Evolutionary conservation across 2,113 vertebrate species (phyloP), one percentile per base, ranked within the genome.

Genomic region (Monarcha castaneiventris): DNA sequence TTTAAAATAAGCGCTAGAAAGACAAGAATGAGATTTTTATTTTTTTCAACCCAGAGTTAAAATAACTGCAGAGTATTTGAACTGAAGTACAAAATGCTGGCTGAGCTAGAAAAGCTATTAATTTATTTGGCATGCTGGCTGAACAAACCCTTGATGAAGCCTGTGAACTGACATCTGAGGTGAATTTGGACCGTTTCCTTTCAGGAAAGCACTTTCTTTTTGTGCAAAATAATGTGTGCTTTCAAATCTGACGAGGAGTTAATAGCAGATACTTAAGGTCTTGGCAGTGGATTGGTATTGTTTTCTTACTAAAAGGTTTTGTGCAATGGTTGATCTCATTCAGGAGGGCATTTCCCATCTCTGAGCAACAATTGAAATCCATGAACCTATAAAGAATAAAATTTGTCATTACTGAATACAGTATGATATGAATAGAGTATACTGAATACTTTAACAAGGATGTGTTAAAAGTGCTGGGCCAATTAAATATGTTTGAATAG

Each of bases 211-310:
- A 22, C 12, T 58, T 94, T 94, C 83, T 74, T 75, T 61, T 48
- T n/a, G 4, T 82, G 25, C 25, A 87, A 89, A 89, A 74, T 84
- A 94, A 86, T 69, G 41, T 5, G 3, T 66, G 54, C 55, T 61
- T 89, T 95, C 64, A 87, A 84, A 87, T 77, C 49, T 91, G 81
- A 94, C 0, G 3, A 90, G 49, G 68, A 93, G 37, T 88, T 97
- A 95, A 94, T 88, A 72, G 76, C 56, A 94, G 82, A 76, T 89
- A 91, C 79, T 96, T 97, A 94, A 84, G 54, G 25, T 87, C 61
- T 93, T 95, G 89, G 85, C 89, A 93, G 54, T 75, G 32, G 27
- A 39, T 44, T 61, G 9, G 17, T 66, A 56, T 73, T 95, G 75
- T 96, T 94, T 96, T 93, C 68, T 30, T 76, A 48, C 51, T 79